Percentiles rank a stretch among this genome's conserved stretches.
Evolutionary conservation across 1,140 invertebrate genomes (phyloP).

Genomic region (Euura lappo): DNA sequence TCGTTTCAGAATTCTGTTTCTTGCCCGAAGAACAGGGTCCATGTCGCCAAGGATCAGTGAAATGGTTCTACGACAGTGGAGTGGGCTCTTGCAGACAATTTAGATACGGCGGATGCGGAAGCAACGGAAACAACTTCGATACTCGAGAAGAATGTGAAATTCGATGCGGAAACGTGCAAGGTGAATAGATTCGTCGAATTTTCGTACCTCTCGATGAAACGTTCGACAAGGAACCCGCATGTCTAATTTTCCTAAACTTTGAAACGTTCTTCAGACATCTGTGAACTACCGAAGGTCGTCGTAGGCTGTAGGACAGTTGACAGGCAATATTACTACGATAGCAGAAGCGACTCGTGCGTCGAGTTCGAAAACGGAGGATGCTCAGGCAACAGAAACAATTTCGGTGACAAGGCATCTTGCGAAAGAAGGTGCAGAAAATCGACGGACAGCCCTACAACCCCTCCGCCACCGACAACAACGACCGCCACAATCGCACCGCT

Average conservation of each 20-base stretch:
- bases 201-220: neutral
- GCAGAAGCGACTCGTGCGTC: slow-evolving; percentile 67
- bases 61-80: slow-evolving; percentile 81
- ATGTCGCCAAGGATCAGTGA: slow-evolving; percentile 66
- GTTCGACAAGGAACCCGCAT: neutral
- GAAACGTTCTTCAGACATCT: slow-evolving; percentile 64
- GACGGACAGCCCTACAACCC: slow-evolving; percentile 16
- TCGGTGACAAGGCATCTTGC: slow-evolving; percentile 60
- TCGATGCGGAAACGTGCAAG: slow-evolving; percentile 75
- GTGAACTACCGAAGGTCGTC: slow-evolving; percentile 73
- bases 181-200: slow-evolving; percentile 45
- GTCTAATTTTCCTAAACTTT: neutral
- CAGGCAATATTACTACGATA: slow-evolving; percentile 78
- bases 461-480: slow-evolving; percentile 19
- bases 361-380: slow-evolving; percentile 75
- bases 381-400: slow-evolving; percentile 75
- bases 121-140: slow-evolving; percentile 87
- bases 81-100: slow-evolving; percentile 84
- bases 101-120: slow-evolving; percentile 82
- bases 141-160: slow-evolving; percentile 78
- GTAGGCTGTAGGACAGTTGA: slow-evolving; percentile 75
- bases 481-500: neutral
- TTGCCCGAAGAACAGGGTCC: slow-evolving; percentile 70
- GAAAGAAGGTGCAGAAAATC: slow-evolving; percentile 45
- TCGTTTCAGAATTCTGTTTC: slow-evolving; percentile 74